These are phyloP conservation scores for Gymnothorax javanicus DNA, from an alignment of 2,797 vertebrate species.

Conservation along the genomic window DNA sequence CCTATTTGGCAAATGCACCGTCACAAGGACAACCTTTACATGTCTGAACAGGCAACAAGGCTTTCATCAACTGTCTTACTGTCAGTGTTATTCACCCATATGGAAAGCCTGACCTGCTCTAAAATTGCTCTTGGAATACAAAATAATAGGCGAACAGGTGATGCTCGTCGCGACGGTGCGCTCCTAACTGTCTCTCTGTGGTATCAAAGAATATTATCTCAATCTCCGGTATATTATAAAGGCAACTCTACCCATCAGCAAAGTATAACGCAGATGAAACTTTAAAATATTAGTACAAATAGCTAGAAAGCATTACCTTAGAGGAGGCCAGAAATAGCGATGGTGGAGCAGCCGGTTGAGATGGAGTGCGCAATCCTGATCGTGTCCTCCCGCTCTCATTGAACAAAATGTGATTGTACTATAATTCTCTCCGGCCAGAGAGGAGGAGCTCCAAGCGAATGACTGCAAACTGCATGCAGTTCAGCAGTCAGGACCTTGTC, in stretches of 20 bases:
- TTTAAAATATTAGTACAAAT: background rate
- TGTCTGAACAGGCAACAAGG: background rate
- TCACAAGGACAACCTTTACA: background rate
- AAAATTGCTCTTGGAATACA: background rate
- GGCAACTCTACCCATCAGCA: background rate
- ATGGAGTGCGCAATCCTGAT: conserved; percentile 61
- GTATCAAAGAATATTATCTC: background rate
- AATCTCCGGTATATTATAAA: conserved; percentile 12
- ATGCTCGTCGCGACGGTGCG: conserved; percentile 12
- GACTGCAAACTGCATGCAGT: conserved; percentile 62
- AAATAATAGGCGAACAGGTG: conserved; percentile 30
- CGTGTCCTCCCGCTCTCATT: conserved; percentile 68
- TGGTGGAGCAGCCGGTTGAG: conserved; percentile 55
- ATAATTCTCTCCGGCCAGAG: conserved; percentile 57
- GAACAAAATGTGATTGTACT: conserved; percentile 60
- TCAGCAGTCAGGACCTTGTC: conserved; percentile 51
- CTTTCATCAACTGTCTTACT: background rate
- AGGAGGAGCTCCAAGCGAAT: conserved; percentile 68
- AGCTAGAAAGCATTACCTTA: conserved; percentile 42
- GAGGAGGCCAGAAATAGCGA: conserved; percentile 57
- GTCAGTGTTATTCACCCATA: background rate
- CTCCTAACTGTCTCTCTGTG: conserved; percentile 9
- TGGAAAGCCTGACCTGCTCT: background rate
- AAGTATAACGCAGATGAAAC: background rate
- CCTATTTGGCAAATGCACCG: background rate